Evolutionary conservation across 2,113 vertebrate species (phyloP).

Genomic region (Thunnus thynnus): DNA sequence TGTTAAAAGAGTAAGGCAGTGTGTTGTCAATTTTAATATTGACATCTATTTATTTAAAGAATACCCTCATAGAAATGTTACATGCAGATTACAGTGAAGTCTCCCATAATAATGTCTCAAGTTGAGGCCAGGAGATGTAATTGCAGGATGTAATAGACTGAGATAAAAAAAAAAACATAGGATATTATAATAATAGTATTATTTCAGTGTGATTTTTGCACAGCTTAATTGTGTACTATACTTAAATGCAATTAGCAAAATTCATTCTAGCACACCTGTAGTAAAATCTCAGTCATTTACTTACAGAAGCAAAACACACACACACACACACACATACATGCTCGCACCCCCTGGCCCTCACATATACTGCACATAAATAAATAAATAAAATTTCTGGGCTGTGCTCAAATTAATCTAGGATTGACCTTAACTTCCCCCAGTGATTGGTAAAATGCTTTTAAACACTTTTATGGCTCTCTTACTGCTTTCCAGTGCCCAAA

Average conservation of each 20-base stretch:
- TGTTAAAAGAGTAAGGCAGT: background rate
- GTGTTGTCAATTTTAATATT: background rate
- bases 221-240: too few species aligned
- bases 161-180: too few species aligned
- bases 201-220: background rate
- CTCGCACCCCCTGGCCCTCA: background rate
- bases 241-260: too few species aligned
- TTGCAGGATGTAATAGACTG: too few species aligned
- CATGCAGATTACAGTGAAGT: too few species aligned
- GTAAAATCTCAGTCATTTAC: too few species aligned
- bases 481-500: constrained; percentile 20
- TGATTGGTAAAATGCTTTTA: constrained; percentile 41
- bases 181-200: too few species aligned
- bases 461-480: constrained; percentile 33
- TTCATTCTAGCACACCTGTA: too few species aligned
- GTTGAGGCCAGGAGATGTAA: too few species aligned
- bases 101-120: too few species aligned
- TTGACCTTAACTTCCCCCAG: constrained; percentile 25
- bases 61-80: too few species aligned
- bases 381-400: background rate
- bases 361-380: background rate
- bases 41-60: background rate
- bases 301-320: too few species aligned
- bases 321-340: background rate
- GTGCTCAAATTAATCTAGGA: constrained; percentile 20